phyloP scores from a whole-genome alignment of 2,113 vertebrate species.

The Riparia riparia region DNA sequence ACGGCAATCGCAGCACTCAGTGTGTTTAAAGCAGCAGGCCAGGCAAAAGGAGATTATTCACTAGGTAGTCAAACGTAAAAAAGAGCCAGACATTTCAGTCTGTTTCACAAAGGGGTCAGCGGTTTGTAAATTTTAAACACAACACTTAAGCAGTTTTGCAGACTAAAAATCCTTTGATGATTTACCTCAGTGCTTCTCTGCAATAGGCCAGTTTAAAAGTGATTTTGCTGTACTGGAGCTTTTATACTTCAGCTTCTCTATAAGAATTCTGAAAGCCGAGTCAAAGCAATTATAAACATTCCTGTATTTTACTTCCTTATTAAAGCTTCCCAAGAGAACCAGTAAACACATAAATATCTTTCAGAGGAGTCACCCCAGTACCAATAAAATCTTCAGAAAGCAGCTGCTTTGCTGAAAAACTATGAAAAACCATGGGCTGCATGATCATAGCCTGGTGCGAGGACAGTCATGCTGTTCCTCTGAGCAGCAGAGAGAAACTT shows the following conservation, averaged over 20 bases:
- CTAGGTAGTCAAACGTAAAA: background rate
- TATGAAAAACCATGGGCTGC: background rate
- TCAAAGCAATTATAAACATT: background rate
- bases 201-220: background rate
- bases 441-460: background rate
- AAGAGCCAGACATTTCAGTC: conserved; percentile 11
- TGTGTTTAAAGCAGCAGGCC: background rate
- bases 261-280: background rate
- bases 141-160: conserved; percentile 31
- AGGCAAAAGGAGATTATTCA: conserved; percentile 19
- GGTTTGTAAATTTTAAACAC: conserved; percentile 17
- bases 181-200: background rate
- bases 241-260: background rate
- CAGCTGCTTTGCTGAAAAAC: background rate
- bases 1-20: background rate
- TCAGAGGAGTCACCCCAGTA: background rate
- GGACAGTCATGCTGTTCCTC: background rate
- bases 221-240: background rate
- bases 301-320: background rate
- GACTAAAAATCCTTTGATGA: conserved; percentile 2
- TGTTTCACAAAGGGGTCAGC: conserved; percentile 33
- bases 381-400: background rate
- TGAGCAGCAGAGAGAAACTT: background rate
- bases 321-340: background rate
- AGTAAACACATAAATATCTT: background rate